Evolutionary conservation across 1,140 invertebrate species (phyloP), one percentile per base, ranked within the genome.

Genomic region (Lucilia sericata): DNA sequence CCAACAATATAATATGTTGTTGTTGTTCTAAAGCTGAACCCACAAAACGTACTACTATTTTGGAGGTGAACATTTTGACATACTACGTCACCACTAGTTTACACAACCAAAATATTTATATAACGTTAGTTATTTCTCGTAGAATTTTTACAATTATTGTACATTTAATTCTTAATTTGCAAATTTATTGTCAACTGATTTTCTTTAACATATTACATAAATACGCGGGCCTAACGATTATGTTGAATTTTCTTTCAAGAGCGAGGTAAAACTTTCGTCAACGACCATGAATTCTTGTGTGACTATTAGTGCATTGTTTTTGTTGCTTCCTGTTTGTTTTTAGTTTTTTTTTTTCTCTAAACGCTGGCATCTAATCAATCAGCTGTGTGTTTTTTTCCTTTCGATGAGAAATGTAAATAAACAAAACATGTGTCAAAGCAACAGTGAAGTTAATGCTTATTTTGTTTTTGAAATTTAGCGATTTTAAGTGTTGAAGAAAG

Each of bases 1-100:
- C 55, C 14, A 55, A 81, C n/a, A 88, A 83, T 2, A 89, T 42
- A 30, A 89, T 74, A 47, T 86, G 84, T 30, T 84, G 81, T 25
- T 84, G 81, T 25, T 36, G 47, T 25, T 70, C 65, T 12, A 70
- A 19, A 7, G 76, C 76, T 49, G n/a, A 14, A n/a, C 7, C 25
- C 30, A 30, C 42, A 12, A 80, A 21, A 80, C 76, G 76, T 14
- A 80, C 21, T 9, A 14, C 76, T 49, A 49, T 12, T 25, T 80
- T 80, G 42, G 42, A 49, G n/a, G 76, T n/a, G 42, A 80, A 80
- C 76, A 80, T 80, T 12, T 80, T 80, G 65, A 12, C 36, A 25
- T 47, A 49, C 47, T 47, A 49, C 47, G 76, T 80, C 76, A 80
- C 42, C 47, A 47, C 19, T 25, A 10, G n/a, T 25, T 82, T 47